Percentiles rank a stretch among this genome's conserved stretches.
These are phyloP conservation scores for Hormaphis cornu DNA, from an alignment of 1,140 invertebrate species.

Conservation along the genomic window DNA sequence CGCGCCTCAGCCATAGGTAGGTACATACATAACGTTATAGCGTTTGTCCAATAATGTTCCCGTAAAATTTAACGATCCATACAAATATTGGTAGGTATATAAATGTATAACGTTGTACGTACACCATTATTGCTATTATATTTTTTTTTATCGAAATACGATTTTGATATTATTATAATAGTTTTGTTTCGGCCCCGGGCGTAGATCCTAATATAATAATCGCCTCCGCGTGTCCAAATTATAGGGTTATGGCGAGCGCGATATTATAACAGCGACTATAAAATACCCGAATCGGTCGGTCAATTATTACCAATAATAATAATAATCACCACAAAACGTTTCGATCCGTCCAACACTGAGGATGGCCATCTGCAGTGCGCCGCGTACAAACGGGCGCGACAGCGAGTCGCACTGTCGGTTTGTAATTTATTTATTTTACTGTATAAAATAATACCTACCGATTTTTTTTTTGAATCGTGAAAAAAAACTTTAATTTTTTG, in stretches of 20 bases:
- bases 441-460: too few relatives aligned
- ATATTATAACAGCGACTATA: not conserved
- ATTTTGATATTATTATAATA: conserved; percentile 16
- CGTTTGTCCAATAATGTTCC: conserved; percentile 13
- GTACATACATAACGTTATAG: too few relatives aligned
- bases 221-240: conserved; percentile 26
- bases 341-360: too few relatives aligned
- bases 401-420: not conserved
- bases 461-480: too few relatives aligned
- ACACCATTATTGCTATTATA: not conserved
- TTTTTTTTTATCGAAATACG: not conserved
- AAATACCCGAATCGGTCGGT: not conserved
- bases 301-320: not conserved
- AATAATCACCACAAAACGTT: too few relatives aligned
- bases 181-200: conserved; percentile 6
- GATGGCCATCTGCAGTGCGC: not conserved
- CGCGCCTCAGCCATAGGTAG: not conserved
- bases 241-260: conserved; percentile 15
- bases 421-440: not conserved
- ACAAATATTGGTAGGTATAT: not conserved
- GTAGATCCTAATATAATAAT: conserved; percentile 18
- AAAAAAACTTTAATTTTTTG: too few relatives aligned
- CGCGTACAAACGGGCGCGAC: not conserved
- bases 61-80: not conserved
- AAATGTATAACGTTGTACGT: not conserved